These are phyloP conservation scores for Drosophila subsilvestris DNA, from an alignment of 2,888 invertebrate genomes.

Conservation along the genomic window DNA sequence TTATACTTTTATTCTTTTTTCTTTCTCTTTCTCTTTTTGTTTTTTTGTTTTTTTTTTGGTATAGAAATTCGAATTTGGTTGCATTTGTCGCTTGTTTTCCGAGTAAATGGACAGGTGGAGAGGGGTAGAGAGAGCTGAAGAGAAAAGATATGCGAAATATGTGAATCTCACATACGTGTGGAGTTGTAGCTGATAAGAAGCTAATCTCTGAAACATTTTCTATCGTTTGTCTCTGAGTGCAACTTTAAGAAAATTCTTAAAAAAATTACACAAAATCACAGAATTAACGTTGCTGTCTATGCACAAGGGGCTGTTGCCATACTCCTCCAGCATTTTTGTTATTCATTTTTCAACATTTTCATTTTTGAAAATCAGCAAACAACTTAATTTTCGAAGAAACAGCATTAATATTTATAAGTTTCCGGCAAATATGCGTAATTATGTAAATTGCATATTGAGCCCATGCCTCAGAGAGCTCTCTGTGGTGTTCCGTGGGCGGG, in stretches of 20 bases:
- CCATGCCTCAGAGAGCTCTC: conserved; percentile 9
- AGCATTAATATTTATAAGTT: conserved; percentile 75
- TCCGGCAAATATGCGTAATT: conserved; percentile 68
- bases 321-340: not conserved
- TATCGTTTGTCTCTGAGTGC: no score
- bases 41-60: conserved; percentile 30
- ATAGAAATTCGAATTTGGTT: conserved; percentile 33
- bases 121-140: not conserved
- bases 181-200: no score
- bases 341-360: no score
- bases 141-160: not conserved
- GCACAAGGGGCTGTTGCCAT: no score
- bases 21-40: conserved; percentile 20
- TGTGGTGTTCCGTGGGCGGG: not conserved
- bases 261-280: not conserved
- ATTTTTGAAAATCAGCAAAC: conserved; percentile 8
- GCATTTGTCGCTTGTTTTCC: conserved; percentile 20
- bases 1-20: conserved; percentile 27
- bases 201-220: not conserved
- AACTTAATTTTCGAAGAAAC: conserved; percentile 22
- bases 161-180: not conserved
- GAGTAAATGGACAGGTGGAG: not conserved
- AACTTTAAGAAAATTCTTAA: no score
- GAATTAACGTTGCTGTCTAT: not conserved
- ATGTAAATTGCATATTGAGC: conserved; percentile 74